Evolutionary conservation across 2,888 invertebrate genomes (phyloP), one percentile per base, ranked within the genome.

Genomic region (Dasypogon diadema): DNA sequence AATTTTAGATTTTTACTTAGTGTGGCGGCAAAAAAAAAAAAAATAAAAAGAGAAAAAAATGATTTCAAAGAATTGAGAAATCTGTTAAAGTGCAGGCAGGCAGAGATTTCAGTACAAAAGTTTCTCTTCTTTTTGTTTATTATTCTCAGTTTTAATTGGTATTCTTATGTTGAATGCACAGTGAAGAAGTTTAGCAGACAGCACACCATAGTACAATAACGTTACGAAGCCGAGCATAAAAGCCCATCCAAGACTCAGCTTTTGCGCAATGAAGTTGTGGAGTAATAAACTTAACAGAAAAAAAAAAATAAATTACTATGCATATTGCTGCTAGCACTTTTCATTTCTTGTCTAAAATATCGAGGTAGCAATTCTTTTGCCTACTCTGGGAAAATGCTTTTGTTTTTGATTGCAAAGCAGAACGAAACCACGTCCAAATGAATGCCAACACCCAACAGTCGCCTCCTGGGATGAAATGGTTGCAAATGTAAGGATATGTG

Each of bases 341-440:
- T 60, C 60, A 60, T 60, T 65, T 65, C 48, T 65, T 65, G 22
- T 65, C 48, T 65, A 46, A 65, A 65, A 65, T 65, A 65, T 65
- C 42, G 65, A 65, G 65, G 48, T 65, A 46, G 65, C 21, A 46
- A 65, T 22, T 46, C 48, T 48, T 42, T 65, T 65, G 65, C 63
- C 46, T 46, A 46, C 46, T 42, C 65, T 37, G 34, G 46, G 46
- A 24, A 48, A 65, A 65, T 24, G 65, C 46, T 46, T 65, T 65
- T 65, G 65, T 65, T 48, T 65, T 46, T 65, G 65, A 65, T 65
- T 65, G 65, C 65, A 48, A 65, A 48, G 65, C 65, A 65, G 65
- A 65, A 65, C 65, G 65, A 46, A 65, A 65, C 65, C 65, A 65
- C 48, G 65, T 65, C 65, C 46, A 65, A 65, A 65, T 65, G 65